Conservation (phyloP, 2,797 vertebrate species). For the Denticeps clupeoides region DNA sequence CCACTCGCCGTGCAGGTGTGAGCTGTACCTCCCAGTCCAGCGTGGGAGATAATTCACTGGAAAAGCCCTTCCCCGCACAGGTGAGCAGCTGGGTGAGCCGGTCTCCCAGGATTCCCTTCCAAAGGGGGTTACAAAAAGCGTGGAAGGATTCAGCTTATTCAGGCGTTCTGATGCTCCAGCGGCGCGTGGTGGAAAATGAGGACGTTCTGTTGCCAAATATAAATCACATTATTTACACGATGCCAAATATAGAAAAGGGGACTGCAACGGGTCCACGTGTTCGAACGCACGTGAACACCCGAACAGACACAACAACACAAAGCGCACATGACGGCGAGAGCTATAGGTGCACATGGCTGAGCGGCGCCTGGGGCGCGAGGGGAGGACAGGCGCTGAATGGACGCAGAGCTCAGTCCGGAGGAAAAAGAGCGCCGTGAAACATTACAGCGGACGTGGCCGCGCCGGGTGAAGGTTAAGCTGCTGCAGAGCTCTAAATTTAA, state of each 20-base stretch:
- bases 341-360: no score
- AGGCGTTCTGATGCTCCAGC: slow-evolving; percentile 8
- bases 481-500: slow-evolving; percentile 32
- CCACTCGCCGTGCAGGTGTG: slow-evolving; percentile 12
- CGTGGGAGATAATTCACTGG: slow-evolving; percentile 1
- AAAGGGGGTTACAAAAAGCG: slow-evolving; percentile 6
- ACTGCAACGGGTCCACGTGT: slow-evolving; percentile 21
- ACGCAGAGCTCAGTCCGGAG: slow-evolving; percentile 11
- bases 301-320: background rate
- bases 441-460: slow-evolving; percentile 11
- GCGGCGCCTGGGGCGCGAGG: no score
- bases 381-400: no score
- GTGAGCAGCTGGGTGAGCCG: slow-evolving; percentile 9
- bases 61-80: background rate
- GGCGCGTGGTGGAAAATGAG: background rate
- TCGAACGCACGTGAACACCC: slow-evolving; percentile 1
- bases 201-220: slow-evolving; percentile 27
- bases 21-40: slow-evolving; percentile 11
- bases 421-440: slow-evolving; percentile 20
- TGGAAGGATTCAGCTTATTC: slow-evolving; percentile 2
- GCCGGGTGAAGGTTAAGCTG: slow-evolving; percentile 16
- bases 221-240: slow-evolving; percentile 16
- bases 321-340: background rate
- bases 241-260: slow-evolving; percentile 22
- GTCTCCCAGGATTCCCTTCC: slow-evolving; percentile 12